Evolutionary conservation across 30 jellyfish, hydroid and myxozoan species (phyloP).

Genomic region (Aurelia sp.): DNA sequence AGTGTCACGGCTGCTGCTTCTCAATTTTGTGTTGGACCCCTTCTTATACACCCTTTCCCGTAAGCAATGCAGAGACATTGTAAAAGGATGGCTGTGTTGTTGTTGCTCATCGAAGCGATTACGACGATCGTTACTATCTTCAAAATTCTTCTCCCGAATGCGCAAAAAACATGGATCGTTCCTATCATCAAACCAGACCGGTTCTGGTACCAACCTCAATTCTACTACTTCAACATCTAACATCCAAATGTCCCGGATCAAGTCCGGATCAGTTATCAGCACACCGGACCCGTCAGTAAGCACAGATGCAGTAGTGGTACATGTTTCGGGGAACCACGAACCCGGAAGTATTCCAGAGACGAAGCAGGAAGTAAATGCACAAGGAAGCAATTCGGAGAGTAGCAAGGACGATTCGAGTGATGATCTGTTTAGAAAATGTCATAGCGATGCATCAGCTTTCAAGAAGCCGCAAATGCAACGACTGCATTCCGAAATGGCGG

Average conservation of each 20-base stretch:
- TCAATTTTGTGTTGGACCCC: constrained; percentile 79
- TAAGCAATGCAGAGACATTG: constrained; percentile 74
- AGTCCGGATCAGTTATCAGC: constrained; percentile 33
- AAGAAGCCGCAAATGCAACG: neutral
- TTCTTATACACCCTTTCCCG: constrained; percentile 73
- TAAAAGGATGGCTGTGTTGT: constrained; percentile 72
- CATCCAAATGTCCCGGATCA: constrained; percentile 28
- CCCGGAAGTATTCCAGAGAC: too few relatives aligned
- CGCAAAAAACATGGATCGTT: constrained; percentile 63
- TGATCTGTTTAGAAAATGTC: too few relatives aligned
- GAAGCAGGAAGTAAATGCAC: too few relatives aligned
- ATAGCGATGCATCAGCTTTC: neutral
- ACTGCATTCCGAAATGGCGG: constrained; percentile 35
- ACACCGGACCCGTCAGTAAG: constrained; percentile 43
- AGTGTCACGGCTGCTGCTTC: constrained; percentile 68
- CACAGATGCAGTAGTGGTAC: constrained; percentile 29
- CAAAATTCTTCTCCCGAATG: neutral
- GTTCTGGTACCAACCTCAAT: constrained; percentile 33
- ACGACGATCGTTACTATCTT: neutral
- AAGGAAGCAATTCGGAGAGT: neutral
- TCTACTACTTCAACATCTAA: constrained; percentile 42
- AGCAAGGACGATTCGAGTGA: neutral
- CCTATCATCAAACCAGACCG: constrained; percentile 55
- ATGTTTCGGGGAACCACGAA: constrained; percentile 20
- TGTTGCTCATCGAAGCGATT: constrained; percentile 17